Base-by-base conservation (phyloP, 2,113 vertebrate genomes). In the Phoxinus phoxinus region DNA sequence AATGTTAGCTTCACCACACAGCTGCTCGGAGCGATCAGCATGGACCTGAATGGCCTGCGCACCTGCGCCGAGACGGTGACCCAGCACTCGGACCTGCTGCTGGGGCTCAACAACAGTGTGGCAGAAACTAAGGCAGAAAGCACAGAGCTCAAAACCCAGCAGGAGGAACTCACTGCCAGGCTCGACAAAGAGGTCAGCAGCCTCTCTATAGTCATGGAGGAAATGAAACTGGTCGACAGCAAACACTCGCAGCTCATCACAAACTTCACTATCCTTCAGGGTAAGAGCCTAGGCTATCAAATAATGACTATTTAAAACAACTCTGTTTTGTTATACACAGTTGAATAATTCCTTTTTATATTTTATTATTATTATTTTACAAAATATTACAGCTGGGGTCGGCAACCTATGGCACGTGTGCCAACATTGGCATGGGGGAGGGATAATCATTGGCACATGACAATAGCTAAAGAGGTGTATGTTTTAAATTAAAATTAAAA, bases 161-260 rank as follows among this genome's bases (percentile, higher is more conserved):
- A 99, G 89, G 97, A 98, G 71, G 94, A 94, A 86, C 94, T 99
- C 93, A 91, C 95, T 59, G 92, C 94, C n/a, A 93, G 96, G 88
- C 89, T 99, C 93, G 98, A 99, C 88, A 94, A 88, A 48, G 98
- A 99, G 93, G 97, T 99, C 88, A 95, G 90, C 87, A 97, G 94
- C 90, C 94, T 99, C 86, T 97, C 97, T 0, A 91, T 96, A 81
- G 96, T 99, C 88, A 98, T 99, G 98, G 97, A 99, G 92, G 98
- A 99, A 95, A 98, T 99, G 98, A 99, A 99, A 87, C 84, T 99
- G 71, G 96, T 99, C 41, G 98, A 99, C 93, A 98, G 96, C 92
- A 97, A 97, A 88, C 98, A 99, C 61, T 96, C 97, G 3, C 97
- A 98, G 89, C 95, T 99, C 71, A 98, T 99, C 91, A 98, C 96